phyloP scores from a whole-genome alignment of 1,140 invertebrate species.

The Dysdera silvatica region DNA sequence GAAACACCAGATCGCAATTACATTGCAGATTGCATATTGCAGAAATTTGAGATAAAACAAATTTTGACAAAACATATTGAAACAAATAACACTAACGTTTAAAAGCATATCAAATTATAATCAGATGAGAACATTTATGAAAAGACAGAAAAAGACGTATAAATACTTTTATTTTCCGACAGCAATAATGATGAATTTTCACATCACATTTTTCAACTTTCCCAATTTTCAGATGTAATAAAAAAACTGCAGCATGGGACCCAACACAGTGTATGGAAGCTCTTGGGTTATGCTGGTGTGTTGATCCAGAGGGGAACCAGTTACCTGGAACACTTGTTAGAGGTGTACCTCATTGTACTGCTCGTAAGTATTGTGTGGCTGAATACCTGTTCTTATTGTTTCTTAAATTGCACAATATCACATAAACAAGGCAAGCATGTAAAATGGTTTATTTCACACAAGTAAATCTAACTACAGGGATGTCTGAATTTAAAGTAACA shows the following conservation, averaged over 20 bases:
- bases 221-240: constrained; percentile 64
- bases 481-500: background rate
- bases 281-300: constrained; percentile 75
- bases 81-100: no score
- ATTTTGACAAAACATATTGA: no score
- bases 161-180: no score
- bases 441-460: background rate
- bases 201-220: constrained; percentile 21
- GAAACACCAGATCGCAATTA: no score
- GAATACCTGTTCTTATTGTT: constrained; percentile 3
- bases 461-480: background rate
- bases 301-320: constrained; percentile 66
- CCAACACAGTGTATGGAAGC: constrained; percentile 70
- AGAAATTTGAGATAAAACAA: no score
- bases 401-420: background rate
- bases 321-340: constrained; percentile 65
- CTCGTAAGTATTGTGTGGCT: constrained; percentile 16
- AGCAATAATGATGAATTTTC: no score
- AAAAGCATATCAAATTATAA: no score
- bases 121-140: no score
- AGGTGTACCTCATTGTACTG: constrained; percentile 42
- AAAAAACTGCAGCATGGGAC: constrained; percentile 64
- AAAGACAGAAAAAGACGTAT: no score
- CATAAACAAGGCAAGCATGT: background rate
- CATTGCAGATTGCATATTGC: no score